A percentile compares a stretch with the other conserved stretches of the same genome.
Evolutionary conservation across 2,113 vertebrate genomes (phyloP).

Genomic region (Takifugu flavidus): DNA sequence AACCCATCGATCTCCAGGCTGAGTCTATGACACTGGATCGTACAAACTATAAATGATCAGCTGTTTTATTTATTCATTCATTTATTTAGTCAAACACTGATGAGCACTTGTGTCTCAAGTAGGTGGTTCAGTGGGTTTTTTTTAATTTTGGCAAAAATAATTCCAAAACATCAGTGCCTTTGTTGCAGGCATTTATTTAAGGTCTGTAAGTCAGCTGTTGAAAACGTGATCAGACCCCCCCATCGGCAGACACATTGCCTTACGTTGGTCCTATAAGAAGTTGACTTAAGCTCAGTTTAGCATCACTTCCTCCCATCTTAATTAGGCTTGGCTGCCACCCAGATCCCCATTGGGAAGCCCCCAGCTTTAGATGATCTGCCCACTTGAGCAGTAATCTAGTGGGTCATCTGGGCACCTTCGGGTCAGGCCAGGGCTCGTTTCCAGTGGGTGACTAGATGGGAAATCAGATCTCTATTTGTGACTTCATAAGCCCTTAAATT

Average conservation of each 20-base stretch:
- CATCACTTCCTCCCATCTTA: conserved; percentile 59
- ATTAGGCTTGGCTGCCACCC: conserved; percentile 58
- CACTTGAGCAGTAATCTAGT: conserved; percentile 52
- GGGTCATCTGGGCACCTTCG: conserved; percentile 10
- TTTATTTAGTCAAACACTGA: background rate
- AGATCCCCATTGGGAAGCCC: conserved; percentile 21
- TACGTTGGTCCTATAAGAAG: conserved; percentile 19
- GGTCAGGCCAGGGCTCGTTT: conserved; percentile 20
- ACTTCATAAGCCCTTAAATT: conserved; percentile 15
- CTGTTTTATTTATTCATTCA: background rate
- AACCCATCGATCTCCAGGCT: conserved; percentile 10
- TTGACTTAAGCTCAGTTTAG: conserved; percentile 49
- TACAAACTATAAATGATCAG: background rate
- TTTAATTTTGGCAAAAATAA: no score
- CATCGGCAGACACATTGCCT: conserved; percentile 34
- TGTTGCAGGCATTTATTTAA: background rate
- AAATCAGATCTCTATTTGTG: conserved; percentile 20
- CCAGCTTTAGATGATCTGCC: conserved; percentile 43
- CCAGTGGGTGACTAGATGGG: background rate
- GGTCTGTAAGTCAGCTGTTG: background rate
- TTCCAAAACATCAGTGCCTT: background rate
- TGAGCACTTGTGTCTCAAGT: background rate
- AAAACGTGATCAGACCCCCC: conserved; percentile 12
- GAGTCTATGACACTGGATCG: background rate
- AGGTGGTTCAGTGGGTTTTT: no score